phyloP scores from a whole-genome alignment of 1,140 invertebrate species.

The Caenorhabditis remanei region DNA sequence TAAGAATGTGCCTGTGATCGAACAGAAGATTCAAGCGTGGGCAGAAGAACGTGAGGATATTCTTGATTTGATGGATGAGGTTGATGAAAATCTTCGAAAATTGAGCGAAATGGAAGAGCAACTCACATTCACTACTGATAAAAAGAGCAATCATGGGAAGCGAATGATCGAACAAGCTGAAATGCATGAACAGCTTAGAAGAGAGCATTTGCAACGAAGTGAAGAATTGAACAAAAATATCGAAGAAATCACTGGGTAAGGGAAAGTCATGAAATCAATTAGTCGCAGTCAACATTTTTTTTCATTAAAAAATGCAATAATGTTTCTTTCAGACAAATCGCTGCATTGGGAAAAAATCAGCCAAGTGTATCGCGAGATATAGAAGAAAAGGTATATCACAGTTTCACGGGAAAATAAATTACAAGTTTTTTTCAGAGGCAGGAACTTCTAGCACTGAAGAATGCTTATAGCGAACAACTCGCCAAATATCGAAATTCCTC shows the following conservation, averaged over 20 bases:
- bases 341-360: neutral
- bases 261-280: neutral
- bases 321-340: conserved; percentile 35
- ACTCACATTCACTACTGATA: neutral
- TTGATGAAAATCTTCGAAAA: conserved; percentile 9
- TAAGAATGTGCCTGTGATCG: conserved; percentile 9
- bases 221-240: neutral
- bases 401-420: neutral
- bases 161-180: neutral
- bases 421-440: neutral
- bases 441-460: neutral
- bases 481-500: neutral
- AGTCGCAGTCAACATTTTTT: neutral
- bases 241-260: conserved; percentile 26
- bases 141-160: neutral
- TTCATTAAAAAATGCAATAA: no score
- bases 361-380: conserved; percentile 8
- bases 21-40: neutral
- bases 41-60: neutral
- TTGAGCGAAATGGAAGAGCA: conserved; percentile 16
- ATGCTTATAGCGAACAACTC: conserved; percentile 12
- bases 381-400: neutral
- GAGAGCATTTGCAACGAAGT: neutral
- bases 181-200: conserved; percentile 24
- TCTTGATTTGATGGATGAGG: conserved; percentile 9